Evolutionary conservation across 2,888 invertebrate genomes (phyloP).

Genomic region (Rotaria socialis): DNA sequence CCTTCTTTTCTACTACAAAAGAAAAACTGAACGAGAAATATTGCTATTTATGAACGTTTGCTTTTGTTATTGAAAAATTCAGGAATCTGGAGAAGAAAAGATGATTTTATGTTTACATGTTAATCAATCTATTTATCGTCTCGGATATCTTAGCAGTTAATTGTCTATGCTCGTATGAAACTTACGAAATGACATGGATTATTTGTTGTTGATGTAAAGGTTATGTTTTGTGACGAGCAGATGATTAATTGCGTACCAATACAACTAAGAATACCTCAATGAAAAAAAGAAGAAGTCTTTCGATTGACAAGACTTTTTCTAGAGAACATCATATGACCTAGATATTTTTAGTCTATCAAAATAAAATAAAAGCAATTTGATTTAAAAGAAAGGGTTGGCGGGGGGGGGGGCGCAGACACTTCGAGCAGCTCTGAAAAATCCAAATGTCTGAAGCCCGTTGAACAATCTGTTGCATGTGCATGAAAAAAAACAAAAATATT

Average conservation of each 20-base stretch:
- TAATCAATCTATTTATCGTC: not conserved
- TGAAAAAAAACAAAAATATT: not conserved
- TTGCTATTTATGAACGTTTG: not conserved
- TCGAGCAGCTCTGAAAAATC: no score
- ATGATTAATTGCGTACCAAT: no score
- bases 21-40: not conserved
- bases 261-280: no score
- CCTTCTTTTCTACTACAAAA: not conserved
- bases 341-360: no score
- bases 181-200: not conserved
- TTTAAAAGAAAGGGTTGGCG: no score
- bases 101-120: not conserved
- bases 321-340: no score
- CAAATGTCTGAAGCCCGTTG: not conserved
- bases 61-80: not conserved
- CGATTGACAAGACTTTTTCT: no score
- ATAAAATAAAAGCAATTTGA: no score
- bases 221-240: no score
- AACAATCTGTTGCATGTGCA: not conserved
- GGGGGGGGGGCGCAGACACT: no score
- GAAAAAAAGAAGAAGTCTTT: no score
- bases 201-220: not conserved
- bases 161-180: not conserved
- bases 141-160: not conserved
- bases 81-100: not conserved